A percentile compares a stretch with the other conserved stretches of the same genome.
Conservation (phyloP, 2,113 vertebrate species). For the Menidia beryllina region DNA sequence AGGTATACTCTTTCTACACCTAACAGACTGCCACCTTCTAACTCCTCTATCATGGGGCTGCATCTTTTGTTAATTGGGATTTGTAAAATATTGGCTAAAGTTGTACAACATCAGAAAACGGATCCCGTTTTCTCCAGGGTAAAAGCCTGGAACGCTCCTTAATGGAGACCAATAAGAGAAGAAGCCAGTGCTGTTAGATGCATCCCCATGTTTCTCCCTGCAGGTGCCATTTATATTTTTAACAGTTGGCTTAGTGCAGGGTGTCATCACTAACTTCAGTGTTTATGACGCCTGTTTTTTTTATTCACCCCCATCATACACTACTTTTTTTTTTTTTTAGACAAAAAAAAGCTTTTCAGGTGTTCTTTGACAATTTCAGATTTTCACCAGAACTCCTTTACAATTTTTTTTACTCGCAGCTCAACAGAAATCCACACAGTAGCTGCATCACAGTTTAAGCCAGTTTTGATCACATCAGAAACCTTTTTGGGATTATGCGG, state of each 20-base stretch:
- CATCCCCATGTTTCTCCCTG: conserved; percentile 58
- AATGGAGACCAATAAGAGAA: neutral
- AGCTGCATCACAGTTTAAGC: conserved; percentile 5
- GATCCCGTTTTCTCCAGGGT: neutral
- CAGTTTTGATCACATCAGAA: conserved; percentile 53
- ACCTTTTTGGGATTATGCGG: conserved; percentile 36
- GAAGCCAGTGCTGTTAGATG: conserved; percentile 44
- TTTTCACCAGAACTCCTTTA: neutral
- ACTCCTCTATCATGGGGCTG: conserved; percentile 55
- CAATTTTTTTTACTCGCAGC: neutral
- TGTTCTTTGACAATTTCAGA: neutral
- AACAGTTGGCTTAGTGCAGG: conserved; percentile 10
- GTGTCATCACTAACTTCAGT: conserved; percentile 31
- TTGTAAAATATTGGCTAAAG: neutral
- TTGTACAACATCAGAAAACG: neutral
- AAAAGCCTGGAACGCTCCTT: neutral
- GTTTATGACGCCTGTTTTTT: conserved; percentile 1
- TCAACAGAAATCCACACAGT: neutral
- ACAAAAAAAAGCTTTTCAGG: neutral
- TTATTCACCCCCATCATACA: no score
- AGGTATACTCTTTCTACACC: conserved; percentile 39
- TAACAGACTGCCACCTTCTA: conserved; percentile 61
- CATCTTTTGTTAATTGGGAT: conserved; percentile 42
- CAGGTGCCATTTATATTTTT: conserved; percentile 18
- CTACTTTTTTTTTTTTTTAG: neutral